Conservation (phyloP, 2,113 vertebrate genomes). For the Phasianus colchicus region DNA sequence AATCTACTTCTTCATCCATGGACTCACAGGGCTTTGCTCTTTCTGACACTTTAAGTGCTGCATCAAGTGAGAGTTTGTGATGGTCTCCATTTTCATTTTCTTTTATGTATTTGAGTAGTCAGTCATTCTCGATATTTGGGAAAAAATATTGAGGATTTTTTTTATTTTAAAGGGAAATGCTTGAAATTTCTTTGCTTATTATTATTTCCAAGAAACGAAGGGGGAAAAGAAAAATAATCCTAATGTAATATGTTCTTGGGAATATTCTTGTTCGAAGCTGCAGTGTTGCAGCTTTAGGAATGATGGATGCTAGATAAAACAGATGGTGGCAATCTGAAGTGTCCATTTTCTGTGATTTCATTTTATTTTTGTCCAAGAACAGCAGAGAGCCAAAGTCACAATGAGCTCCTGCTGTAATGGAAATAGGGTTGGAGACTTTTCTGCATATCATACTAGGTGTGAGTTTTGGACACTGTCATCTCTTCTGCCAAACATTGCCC, state of each 20-base stretch:
- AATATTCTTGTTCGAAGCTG: neutral
- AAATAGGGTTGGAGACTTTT: neutral
- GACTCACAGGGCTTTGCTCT: fast-evolving
- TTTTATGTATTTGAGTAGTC: neutral
- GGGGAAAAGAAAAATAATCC: neutral
- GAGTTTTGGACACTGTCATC: neutral
- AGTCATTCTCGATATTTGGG: neutral
- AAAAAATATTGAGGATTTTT: neutral
- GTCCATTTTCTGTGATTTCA: neutral
- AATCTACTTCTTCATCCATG: neutral
- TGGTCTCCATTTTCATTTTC: neutral
- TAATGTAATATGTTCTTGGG: neutral
- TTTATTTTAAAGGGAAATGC: neutral
- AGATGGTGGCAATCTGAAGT: neutral
- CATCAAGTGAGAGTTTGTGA: neutral
- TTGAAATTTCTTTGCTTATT: neutral
- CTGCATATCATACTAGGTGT: neutral
- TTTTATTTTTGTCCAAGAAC: neutral
- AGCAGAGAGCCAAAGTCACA: neutral
- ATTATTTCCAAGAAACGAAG: neutral
- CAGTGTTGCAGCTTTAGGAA: neutral
- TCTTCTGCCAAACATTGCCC: neutral
- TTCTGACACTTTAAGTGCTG: neutral
- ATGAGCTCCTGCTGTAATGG: neutral
- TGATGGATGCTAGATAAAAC: neutral